Conservation (phyloP, 2,797 vertebrate species). For the Lateolabrax maculatus region DNA sequence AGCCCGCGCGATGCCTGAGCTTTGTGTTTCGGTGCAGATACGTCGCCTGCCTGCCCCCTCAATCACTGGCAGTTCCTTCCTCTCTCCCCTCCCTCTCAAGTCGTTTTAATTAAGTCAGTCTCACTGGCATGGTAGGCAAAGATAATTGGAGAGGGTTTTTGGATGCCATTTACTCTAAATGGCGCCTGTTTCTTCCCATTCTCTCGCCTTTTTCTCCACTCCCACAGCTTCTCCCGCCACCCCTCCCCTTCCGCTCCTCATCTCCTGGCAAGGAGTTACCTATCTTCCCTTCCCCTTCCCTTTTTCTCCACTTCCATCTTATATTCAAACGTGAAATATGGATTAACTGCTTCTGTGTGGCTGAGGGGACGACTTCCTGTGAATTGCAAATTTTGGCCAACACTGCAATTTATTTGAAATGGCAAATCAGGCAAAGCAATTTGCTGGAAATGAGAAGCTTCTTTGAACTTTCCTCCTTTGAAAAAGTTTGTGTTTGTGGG, state of each 20-base stretch:
- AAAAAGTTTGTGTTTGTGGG: conserved; percentile 71
- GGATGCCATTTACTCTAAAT: conserved; percentile 90
- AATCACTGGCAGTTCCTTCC: conserved; percentile 82
- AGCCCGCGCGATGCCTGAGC: conserved; percentile 75
- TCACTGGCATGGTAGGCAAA: conserved; percentile 88
- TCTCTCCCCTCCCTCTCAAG: conserved; percentile 83
- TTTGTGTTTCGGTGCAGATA: conserved; percentile 90
- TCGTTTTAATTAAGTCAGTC: conserved; percentile 92
- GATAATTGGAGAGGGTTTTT: conserved; percentile 92
- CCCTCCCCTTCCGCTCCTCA: conserved; percentile 59
- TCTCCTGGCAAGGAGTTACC: conserved; percentile 79
- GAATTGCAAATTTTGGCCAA: conserved; percentile 83
- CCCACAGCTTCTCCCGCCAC: conserved; percentile 61
- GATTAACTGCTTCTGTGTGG: conserved; percentile 83
- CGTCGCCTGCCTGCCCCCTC: conserved; percentile 85
- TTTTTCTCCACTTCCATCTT: conserved; percentile 72
- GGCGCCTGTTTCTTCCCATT: conserved; percentile 85
- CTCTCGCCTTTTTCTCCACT: conserved; percentile 75
- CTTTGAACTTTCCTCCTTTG: conserved; percentile 78
- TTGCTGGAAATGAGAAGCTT: conserved; percentile 75
- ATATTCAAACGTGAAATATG: conserved; percentile 83
- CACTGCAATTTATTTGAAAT: conserved; percentile 84
- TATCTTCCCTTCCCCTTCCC: conserved; percentile 68
- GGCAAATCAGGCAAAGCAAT: conserved; percentile 82
- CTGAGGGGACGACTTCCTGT: conserved; percentile 78